Conservation (phyloP, 2,888 invertebrate genomes). For the Melanchra persicariae region DNA sequence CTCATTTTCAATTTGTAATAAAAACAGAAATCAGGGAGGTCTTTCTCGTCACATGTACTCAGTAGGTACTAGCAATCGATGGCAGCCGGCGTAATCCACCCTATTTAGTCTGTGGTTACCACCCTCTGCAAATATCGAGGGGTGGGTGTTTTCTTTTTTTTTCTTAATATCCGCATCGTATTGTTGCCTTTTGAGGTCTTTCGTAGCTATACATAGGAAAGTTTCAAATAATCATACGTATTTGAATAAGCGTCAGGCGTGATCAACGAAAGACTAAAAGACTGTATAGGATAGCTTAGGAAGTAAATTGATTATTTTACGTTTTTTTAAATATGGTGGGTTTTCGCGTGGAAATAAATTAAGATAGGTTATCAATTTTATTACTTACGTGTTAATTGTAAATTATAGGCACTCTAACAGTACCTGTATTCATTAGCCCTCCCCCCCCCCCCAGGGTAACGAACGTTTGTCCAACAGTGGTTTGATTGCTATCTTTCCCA, state of each 20-base stretch:
- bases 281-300: neutral
- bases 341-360: no score
- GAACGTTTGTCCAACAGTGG: no score
- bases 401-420: no score
- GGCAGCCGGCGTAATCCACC: constrained; percentile 60
- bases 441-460: no score
- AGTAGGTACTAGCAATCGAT: constrained; percentile 61
- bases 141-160: constrained; percentile 48
- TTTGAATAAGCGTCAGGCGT: neutral
- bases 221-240: no score
- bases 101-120: constrained; percentile 65
- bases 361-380: no score
- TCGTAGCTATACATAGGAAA: neutral
- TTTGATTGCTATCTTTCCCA: no score
- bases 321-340: no score
- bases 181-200: constrained; percentile 57
- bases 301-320: no score
- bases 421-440: no score
- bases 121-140: constrained; percentile 59
- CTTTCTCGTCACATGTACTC: constrained; percentile 53
- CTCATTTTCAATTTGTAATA: constrained; percentile 58
- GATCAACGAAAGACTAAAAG: neutral
- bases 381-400: no score
- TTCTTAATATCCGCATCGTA: constrained; percentile 45
- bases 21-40: constrained; percentile 31